phyloP scores from a whole-genome alignment of 1,140 invertebrate species.

The Scylla paramamosain region DNA sequence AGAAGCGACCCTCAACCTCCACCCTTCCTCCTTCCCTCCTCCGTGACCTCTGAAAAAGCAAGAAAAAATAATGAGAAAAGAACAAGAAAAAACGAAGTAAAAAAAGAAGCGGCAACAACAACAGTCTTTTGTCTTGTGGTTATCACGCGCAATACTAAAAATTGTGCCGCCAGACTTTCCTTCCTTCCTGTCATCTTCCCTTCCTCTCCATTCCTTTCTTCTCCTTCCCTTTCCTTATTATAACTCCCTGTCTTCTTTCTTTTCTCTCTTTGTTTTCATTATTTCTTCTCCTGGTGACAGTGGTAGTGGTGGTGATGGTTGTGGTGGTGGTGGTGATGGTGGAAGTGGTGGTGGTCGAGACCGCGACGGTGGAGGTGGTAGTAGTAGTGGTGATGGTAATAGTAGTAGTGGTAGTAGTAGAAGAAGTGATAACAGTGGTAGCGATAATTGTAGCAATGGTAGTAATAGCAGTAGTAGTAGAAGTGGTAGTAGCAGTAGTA shows the following conservation, averaged over 20 bases:
- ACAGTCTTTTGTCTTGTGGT: too few species aligned
- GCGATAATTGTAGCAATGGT: neutral
- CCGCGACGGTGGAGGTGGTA: too few species aligned
- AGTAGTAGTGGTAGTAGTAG: neutral
- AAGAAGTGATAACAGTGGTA: neutral
- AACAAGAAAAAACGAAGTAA: too few species aligned
- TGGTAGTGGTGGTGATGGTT: neutral
- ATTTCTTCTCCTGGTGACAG: neutral
- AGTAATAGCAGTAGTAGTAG: slow-evolving; percentile 2
- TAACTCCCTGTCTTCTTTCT: neutral
- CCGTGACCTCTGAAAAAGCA: neutral
- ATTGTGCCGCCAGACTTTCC: neutral
- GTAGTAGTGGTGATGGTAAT: too few species aligned
- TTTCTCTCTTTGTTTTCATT: too few species aligned
- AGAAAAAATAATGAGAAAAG: neutral
- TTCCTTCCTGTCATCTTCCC: neutral
- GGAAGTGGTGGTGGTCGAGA: too few species aligned
- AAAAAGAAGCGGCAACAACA: too few species aligned
- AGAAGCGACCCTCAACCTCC: neutral
- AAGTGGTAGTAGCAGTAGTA: neutral
- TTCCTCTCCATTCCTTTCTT: neutral
- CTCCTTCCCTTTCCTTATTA: neutral
- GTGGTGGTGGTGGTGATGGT: neutral
- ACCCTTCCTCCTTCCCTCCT: neutral
- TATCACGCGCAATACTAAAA: too few species aligned